A percentile compares a stretch with the other conserved stretches of the same genome.
These are phyloP conservation scores for Hemicordylus capensis DNA, from an alignment of 2,113 vertebrate species.

Conservation along the genomic window DNA sequence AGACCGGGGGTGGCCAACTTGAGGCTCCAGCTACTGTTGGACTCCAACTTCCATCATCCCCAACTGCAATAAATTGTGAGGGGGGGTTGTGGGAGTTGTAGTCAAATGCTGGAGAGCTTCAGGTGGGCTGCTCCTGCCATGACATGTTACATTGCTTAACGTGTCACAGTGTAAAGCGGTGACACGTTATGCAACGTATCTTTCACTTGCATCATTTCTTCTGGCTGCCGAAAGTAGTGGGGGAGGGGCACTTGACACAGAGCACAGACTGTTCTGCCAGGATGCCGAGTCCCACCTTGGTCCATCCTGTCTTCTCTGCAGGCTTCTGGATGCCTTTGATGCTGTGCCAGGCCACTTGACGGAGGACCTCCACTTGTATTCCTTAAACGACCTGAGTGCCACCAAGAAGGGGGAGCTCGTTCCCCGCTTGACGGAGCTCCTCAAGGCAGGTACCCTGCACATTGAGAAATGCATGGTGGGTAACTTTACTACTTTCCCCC, in stretches of 20 bases:
- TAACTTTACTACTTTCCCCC: too few species aligned
- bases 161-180: too few species aligned
- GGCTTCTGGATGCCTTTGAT: constrained; percentile 91
- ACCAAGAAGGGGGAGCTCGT: constrained; percentile 88
- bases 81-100: too few species aligned
- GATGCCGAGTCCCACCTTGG: background rate
- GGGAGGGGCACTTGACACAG: background rate
- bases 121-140: too few species aligned
- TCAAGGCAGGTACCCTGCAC: constrained; percentile 84
- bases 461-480: constrained; percentile 91
- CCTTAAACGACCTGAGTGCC: constrained; percentile 85
- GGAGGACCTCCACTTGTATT: constrained; percentile 94
- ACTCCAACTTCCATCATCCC: too few species aligned
- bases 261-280: background rate
- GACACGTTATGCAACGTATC: background rate
- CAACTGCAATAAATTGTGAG: too few species aligned
- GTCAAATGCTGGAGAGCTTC: too few species aligned
- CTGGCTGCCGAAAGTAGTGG: background rate
- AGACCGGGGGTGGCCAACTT: background rate
- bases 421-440: constrained; percentile 84
- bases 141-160: too few species aligned
- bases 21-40: too few species aligned
- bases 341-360: constrained; percentile 89
- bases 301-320: constrained; percentile 48
- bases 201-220: background rate